Conservation (phyloP, 2,797 vertebrate genomes). For the Caiman crocodilus region DNA sequence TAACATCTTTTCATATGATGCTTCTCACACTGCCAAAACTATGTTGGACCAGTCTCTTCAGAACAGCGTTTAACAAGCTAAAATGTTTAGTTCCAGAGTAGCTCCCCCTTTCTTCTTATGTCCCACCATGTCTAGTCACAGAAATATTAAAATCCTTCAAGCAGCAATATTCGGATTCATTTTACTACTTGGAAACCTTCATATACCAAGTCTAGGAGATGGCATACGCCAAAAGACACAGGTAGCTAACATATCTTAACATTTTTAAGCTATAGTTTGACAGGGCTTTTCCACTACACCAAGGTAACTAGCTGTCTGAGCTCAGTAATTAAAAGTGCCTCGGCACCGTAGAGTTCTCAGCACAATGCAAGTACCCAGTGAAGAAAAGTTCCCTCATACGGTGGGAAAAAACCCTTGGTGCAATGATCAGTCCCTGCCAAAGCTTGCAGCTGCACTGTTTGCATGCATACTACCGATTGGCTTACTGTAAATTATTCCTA, state of each 20-base stretch:
- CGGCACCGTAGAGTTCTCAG: too few relatives aligned
- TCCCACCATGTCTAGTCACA: background rate
- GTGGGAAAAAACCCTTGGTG: too few relatives aligned
- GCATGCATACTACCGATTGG: too few relatives aligned
- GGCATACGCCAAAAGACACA: background rate
- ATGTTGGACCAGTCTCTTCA: background rate
- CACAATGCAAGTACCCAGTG: too few relatives aligned
- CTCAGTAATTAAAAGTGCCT: too few relatives aligned
- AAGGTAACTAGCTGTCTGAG: background rate
- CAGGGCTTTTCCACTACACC: background rate
- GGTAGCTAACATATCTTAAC: background rate
- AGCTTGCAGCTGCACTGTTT: too few relatives aligned
- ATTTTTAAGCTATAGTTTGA: background rate
- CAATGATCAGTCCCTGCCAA: too few relatives aligned
- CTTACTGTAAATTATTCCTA: too few relatives aligned
- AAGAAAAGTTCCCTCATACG: too few relatives aligned
- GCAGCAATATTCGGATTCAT: background rate
- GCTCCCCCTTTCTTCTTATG: background rate
- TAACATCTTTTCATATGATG: background rate
- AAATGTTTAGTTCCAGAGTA: background rate
- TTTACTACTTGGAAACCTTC: background rate
- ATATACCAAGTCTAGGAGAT: rapidly evolving
- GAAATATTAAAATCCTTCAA: background rate
- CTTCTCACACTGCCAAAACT: background rate
- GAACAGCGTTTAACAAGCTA: rapidly evolving